A percentile compares a stretch with the other conserved stretches of the same genome.
Evolutionary conservation across 2,888 invertebrate genomes (phyloP).

Genomic region (Microctonus brassicae): DNA sequence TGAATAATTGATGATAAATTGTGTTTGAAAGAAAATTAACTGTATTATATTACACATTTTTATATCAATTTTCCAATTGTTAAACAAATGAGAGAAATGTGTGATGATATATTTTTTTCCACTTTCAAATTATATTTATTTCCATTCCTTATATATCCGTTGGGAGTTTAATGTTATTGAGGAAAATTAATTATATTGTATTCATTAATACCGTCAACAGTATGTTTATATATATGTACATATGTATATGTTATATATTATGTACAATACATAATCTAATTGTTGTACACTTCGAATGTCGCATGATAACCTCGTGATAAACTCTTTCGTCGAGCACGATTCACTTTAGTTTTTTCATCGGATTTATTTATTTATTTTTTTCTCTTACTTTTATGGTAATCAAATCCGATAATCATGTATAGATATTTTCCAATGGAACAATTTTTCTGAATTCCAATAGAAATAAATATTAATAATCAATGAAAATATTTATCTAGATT

Average conservation of each 20-base stretch:
- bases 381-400: background rate
- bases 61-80: background rate
- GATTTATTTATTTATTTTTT: background rate
- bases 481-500: too few species aligned
- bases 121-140: background rate
- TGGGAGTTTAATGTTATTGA: background rate
- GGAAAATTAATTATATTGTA: background rate
- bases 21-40: background rate
- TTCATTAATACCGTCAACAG: too few species aligned
- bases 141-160: background rate
- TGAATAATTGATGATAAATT: background rate
- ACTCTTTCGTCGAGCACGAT: background rate
- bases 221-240: too few species aligned
- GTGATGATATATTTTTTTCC: background rate
- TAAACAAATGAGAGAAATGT: background rate
- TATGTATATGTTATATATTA: too few species aligned
- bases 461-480: too few species aligned
- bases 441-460: background rate
- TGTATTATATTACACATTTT: background rate
- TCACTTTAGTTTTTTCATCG: background rate
- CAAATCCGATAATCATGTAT: conserved; percentile 17
- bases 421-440: conserved; percentile 26
- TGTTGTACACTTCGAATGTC: conserved; percentile 9
- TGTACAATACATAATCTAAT: background rate
- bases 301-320: conserved; percentile 9